A percentile compares a stretch with the other conserved stretches of the same genome.
Conservation (phyloP, 2,797 vertebrate species). For the Helostoma temminkii region DNA sequence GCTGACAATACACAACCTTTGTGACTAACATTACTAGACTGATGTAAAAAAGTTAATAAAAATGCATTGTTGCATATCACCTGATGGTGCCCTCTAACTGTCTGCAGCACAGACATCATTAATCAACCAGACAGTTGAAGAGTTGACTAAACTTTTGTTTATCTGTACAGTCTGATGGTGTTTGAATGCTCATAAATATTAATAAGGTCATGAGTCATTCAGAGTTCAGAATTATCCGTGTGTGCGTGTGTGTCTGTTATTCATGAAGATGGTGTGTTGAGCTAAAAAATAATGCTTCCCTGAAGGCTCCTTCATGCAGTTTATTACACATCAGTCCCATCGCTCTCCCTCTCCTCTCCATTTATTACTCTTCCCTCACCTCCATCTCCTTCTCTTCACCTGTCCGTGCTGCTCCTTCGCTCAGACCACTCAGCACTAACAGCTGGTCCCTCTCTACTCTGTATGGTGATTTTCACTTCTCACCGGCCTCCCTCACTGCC, state of each 20-base stretch:
- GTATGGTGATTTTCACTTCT: slow-evolving; percentile 56
- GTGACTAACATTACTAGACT: not conserved
- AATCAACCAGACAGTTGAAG: slow-evolving; percentile 38
- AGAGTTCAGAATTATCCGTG: slow-evolving; percentile 62
- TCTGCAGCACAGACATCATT: slow-evolving; percentile 26
- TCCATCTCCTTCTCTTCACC: slow-evolving; percentile 41
- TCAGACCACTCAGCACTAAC: slow-evolving; percentile 56
- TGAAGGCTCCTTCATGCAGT: slow-evolving; percentile 72
- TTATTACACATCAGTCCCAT: slow-evolving; percentile 76
- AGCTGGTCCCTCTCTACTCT: slow-evolving; percentile 51
- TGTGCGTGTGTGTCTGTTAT: slow-evolving; percentile 31
- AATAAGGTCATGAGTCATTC: slow-evolving; percentile 70
- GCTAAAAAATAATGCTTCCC: slow-evolving; percentile 71
- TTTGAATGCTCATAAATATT: slow-evolving; percentile 66
- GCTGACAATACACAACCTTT: not conserved
- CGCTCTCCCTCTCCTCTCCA: slow-evolving; percentile 44
- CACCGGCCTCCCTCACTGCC: slow-evolving; percentile 33
- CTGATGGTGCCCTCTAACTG: slow-evolving; percentile 19
- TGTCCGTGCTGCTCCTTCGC: slow-evolving; percentile 42
- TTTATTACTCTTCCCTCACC: slow-evolving; percentile 39
- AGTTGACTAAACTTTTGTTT: slow-evolving; percentile 50
- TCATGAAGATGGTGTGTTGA: slow-evolving; percentile 54
- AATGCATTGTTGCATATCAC: slow-evolving; percentile 28
- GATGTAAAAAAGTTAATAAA: not conserved
- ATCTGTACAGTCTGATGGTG: slow-evolving; percentile 37